Conservation (phyloP, 2,797 vertebrate genomes). For the Prionace glauca region DNA sequence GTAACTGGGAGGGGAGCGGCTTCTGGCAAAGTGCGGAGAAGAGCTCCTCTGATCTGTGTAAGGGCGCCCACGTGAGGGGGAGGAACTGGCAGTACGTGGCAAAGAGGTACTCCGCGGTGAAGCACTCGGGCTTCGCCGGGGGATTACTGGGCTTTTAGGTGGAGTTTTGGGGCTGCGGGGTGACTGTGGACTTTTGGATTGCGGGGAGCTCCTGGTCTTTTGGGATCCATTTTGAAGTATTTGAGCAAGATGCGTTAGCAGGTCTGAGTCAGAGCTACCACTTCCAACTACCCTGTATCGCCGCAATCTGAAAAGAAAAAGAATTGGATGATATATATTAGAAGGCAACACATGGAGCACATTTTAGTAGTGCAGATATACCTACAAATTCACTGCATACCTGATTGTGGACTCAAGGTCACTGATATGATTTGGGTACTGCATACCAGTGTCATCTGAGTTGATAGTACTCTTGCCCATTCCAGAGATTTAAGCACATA, state of each 20-base stretch:
- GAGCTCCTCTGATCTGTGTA: conserved; percentile 69
- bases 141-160: conserved; percentile 75
- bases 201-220: conserved; percentile 64
- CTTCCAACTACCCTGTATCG: conserved; percentile 85
- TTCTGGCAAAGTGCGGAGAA: conserved; percentile 72
- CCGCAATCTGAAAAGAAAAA: conserved; percentile 64
- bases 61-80: conserved; percentile 80
- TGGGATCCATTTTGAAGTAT: conserved; percentile 80
- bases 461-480: neutral
- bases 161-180: conserved; percentile 74
- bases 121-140: conserved; percentile 87
- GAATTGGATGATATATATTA: conserved; percentile 47
- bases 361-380: neutral
- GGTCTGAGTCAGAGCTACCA: conserved; percentile 88
- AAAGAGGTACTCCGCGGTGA: conserved; percentile 89
- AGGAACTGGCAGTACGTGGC: conserved; percentile 92
- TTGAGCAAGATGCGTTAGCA: conserved; percentile 89
- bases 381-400: neutral
- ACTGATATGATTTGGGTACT: neutral
- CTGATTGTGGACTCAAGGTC: neutral
- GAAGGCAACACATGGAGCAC: neutral
- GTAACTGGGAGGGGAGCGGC: conserved; percentile 90
- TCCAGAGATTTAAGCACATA: neutral
- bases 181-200: conserved; percentile 69
- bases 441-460: neutral